phyloP scores from a whole-genome alignment of 2,888 invertebrate species.

The Nineta flava region DNA sequence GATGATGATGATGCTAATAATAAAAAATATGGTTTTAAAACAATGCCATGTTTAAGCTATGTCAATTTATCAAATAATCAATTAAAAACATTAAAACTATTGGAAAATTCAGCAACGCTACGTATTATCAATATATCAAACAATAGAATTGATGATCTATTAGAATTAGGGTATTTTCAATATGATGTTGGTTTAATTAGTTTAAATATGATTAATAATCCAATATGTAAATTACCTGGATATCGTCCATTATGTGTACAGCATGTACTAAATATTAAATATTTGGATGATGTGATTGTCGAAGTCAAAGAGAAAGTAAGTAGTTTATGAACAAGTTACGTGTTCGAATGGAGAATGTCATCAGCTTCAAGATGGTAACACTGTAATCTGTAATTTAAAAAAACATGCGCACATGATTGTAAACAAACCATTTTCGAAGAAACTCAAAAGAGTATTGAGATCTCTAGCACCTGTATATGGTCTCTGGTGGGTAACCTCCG shows the following conservation, averaged over 20 bases:
- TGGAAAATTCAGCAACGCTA: constrained; percentile 25
- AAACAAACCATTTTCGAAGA: too few relatives aligned
- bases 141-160: constrained; percentile 23
- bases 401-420: too few relatives aligned
- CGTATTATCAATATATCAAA: constrained; percentile 22
- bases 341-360: too few relatives aligned
- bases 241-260: constrained; percentile 24
- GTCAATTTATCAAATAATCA: constrained; percentile 38
- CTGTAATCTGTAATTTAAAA: too few relatives aligned
- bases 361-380: too few relatives aligned
- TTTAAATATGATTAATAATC: constrained; percentile 23
- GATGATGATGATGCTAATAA: constrained; percentile 13
- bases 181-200: constrained; percentile 20
- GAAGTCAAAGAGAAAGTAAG: constrained; percentile 20
- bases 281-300: constrained; percentile 23
- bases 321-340: too few relatives aligned
- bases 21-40: constrained; percentile 28
- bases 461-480: too few relatives aligned
- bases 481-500: too few relatives aligned
- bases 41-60: constrained; percentile 33
- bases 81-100: constrained; percentile 32
- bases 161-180: constrained; percentile 24
- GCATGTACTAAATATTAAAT: constrained; percentile 21
- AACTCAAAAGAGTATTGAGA: too few relatives aligned
- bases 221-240: constrained; percentile 21